Conservation (phyloP, 2,797 vertebrate genomes). For the Halcyon smyrnensis region DNA sequence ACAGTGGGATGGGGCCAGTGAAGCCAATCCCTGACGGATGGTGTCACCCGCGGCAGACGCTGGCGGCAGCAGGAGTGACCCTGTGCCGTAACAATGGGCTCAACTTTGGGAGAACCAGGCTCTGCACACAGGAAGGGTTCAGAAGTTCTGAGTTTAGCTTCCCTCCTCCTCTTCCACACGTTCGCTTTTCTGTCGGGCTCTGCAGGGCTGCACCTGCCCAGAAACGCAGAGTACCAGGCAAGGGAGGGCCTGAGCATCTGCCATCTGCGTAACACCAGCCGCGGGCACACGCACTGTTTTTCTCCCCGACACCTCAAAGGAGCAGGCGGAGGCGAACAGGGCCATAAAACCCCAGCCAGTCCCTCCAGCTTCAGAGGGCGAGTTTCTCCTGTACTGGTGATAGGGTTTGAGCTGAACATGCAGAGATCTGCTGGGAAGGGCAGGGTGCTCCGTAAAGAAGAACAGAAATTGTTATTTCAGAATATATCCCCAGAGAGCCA, state of each 20-base stretch:
- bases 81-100: neutral
- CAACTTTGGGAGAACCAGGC: fast-evolving
- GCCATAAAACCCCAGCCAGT: fast-evolving
- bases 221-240: neutral
- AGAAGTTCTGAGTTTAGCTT: neutral
- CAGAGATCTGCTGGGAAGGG: neutral
- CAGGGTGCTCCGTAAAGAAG: neutral
- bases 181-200: neutral
- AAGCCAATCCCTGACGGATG: fast-evolving
- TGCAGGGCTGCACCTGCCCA: neutral
- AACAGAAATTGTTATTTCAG: neutral
- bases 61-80: neutral
- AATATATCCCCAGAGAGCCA: neutral
- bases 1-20: fast-evolving
- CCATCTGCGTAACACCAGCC: neutral
- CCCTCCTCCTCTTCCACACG: fast-evolving
- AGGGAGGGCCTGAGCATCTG: neutral
- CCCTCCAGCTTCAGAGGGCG: neutral
- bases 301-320: neutral
- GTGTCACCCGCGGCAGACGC: neutral
- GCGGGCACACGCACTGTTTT: fast-evolving
- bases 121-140: fast-evolving
- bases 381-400: neutral
- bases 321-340: neutral
- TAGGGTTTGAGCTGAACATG: fast-evolving